A percentile compares a stretch with the other conserved stretches of the same genome.
Conservation (phyloP, 2,797 vertebrate genomes). For the Chlorospingus flavigularis region DNA sequence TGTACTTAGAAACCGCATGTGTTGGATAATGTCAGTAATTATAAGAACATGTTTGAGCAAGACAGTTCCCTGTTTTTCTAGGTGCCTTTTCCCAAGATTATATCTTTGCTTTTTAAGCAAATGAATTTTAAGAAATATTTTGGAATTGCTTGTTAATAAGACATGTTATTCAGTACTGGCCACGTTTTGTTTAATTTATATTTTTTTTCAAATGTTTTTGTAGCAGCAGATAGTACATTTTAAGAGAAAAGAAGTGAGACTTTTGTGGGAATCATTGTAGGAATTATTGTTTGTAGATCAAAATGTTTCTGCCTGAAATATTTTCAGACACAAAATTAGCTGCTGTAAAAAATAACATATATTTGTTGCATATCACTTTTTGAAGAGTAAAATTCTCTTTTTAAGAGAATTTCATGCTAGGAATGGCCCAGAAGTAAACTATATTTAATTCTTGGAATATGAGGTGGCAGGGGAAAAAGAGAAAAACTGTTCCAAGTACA, state of each 20-base stretch:
- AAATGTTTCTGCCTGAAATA: background rate
- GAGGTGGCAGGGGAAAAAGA: background rate
- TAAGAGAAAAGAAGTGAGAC: background rate
- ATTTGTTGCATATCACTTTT: background rate
- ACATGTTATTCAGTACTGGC: background rate
- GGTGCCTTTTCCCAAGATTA: background rate
- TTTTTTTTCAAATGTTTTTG: background rate
- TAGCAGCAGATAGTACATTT: background rate
- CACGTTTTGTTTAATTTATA: background rate
- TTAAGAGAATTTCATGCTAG: background rate
- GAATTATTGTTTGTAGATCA: background rate
- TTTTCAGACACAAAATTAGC: background rate
- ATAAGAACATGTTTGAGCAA: background rate
- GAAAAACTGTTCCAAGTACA: background rate
- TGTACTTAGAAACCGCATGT: background rate
- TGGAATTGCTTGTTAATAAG: background rate
- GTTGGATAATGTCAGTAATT: background rate
- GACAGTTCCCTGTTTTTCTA: background rate
- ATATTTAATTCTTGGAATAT: conserved; percentile 16
- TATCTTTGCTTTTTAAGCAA: background rate
- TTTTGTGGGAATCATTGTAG: background rate
- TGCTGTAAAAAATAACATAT: background rate
- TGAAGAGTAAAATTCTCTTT: background rate
- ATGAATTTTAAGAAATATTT: background rate
- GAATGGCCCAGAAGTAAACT: background rate